Base-by-base conservation (phyloP, 37 sponge, comb jelly and placozoan species). In the Halisarca cf. caerulea region DNA sequence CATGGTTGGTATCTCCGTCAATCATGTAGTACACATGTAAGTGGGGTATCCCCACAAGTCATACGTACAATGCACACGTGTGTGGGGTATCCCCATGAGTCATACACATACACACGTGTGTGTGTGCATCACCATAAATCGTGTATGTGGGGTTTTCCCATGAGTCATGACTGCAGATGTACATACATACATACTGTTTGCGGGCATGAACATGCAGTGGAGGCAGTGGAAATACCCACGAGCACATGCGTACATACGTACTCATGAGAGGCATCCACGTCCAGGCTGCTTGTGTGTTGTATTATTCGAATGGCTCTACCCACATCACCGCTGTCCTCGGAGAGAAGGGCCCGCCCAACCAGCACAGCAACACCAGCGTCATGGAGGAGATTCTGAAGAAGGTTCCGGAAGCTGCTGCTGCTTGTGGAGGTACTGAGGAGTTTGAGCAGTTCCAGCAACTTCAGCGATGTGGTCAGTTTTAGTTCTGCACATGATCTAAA, bases 351-450 rank as follows among this genome's bases (percentile, higher is more conserved):
- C 24, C 44, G 39, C 21, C 38, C 42, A 1, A 74, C 45, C 23
- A 40, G 14, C 25, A 24, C 77, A n/a, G 36, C 3, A 17, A 41
- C 45, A 41, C 42, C 44, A 11, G 25, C 77, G n/a, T 74, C 77
- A 5, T 40, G 44, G 30, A 74, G 42, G 77, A 74, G 77, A n/a
- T 41, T n/a, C n/a, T 41, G 25, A 11, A 74, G 77, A 2, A 74
- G 64, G 4, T 6, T 23, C 5, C 64, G 51, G 25, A 8, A 62
- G 64, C 64, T 62, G 6, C 4, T 6, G 18, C 6, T n/a, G 33
- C 71, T 69, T 23, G 4, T 69, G 21, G 36, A 43, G 77, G 42
- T 17, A 24, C 43, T 74, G 42, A 68, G 11, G 35, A 68, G 69
- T 40, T 36, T 43, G 25, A 37, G 42, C 43, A 74, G 44, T 20